These are phyloP conservation scores for Acanthurus lineatus DNA, from an alignment of 2,797 vertebrate genomes.

Conservation along the genomic window DNA sequence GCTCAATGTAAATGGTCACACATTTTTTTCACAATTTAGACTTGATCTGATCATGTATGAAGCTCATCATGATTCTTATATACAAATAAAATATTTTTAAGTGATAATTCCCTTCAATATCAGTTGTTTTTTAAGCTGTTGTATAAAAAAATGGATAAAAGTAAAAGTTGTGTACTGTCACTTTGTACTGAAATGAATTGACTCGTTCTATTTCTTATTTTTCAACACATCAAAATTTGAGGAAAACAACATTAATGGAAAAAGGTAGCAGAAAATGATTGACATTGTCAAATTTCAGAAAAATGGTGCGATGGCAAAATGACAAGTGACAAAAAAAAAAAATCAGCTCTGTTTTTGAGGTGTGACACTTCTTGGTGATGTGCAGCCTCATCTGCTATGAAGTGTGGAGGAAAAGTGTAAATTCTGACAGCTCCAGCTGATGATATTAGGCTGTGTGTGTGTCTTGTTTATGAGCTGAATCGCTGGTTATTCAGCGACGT, in stretches of 20 bases:
- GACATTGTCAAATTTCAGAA: background rate
- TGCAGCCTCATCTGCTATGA: background rate
- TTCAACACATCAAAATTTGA: slow-evolving; percentile 9
- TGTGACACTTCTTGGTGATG: too few relatives aligned
- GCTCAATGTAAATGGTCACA: background rate
- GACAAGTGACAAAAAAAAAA: slow-evolving; percentile 2
- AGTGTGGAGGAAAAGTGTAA: background rate
- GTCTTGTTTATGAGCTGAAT: slow-evolving; percentile 12
- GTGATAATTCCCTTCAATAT: background rate
- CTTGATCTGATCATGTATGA: background rate
- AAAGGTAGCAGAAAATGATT: slow-evolving; percentile 6
- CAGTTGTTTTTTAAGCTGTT: background rate
- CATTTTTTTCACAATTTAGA: background rate
- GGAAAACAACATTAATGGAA: background rate
- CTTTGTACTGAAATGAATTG: accelerated
- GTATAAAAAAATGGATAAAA: background rate
- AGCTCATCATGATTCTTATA: background rate
- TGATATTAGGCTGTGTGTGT: slow-evolving; percentile 2
- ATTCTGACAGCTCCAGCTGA: background rate
- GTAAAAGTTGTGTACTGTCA: background rate
- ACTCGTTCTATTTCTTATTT: background rate
- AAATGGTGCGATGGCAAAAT: slow-evolving; percentile 12
- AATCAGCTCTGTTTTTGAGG: background rate
- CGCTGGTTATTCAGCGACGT: background rate
- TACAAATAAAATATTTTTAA: background rate